Base-by-base conservation (phyloP, 2,113 vertebrate genomes). In the Plecotus auritus region DNA sequence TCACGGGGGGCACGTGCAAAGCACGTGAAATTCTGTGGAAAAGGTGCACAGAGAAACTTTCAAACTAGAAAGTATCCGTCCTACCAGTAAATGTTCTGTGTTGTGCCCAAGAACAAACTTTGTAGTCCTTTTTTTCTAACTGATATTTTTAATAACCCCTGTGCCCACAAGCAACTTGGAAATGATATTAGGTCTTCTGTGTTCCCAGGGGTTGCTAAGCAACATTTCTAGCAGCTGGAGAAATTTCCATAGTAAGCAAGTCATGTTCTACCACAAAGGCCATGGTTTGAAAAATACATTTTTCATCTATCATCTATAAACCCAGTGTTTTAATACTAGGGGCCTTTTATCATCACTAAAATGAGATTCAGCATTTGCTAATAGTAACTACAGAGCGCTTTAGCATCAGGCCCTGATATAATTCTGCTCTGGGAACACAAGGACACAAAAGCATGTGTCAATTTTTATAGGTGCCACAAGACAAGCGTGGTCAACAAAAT, bases 121-220 rank as follows among this genome's bases (percentile, higher is more conserved):
- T 83, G 83, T 91, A 69, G 61, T 61, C 42, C 42, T 12, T 92
- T 88, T 96, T 95, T 81, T 87, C 83, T 87, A 78, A 92, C 80
- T 0, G 0, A 37, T 96, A 90, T 95, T 97, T 95, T 86, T 88
- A 98, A 98, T 96, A 95, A 83, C 86, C 90, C 80, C 30, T 72
- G 91, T 94, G 83, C 4, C 9, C 94, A 97, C 73, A 96, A 98
- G 61, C 93, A 96, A 97, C 37, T 96, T 10, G 30, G 87, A 74
- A 74, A 96, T 32, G 74, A 97, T 96, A 95, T 95, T 97, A 95
- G 96, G 78, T 95, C 95, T 96, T 93, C 92, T 97, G 97, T 94
- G 12, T 97, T 96, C 93, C 89, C 93, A 88, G 92, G 47, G 72
- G 98, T 98, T 98, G 98, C 98, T 97, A 98, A 95, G 98, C 98